Percentiles rank a stretch among this genome's conserved stretches.
phyloP scores from a whole-genome alignment of 2,888 invertebrate genomes.

The Hetaerina titia region DNA sequence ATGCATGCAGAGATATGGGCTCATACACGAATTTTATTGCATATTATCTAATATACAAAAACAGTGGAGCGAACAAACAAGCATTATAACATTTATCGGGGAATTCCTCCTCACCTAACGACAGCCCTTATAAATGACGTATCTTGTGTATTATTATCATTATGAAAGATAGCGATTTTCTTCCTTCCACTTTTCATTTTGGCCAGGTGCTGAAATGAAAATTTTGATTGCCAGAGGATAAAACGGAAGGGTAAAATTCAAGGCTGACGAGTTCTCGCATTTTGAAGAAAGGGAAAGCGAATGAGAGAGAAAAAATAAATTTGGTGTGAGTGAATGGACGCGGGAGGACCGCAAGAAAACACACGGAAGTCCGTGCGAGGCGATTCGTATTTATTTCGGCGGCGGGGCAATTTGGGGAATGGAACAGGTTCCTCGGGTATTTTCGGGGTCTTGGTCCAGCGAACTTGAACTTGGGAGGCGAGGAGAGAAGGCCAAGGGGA shows the following conservation, averaged over 20 bases:
- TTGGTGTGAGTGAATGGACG: not conserved
- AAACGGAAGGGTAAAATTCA: not conserved
- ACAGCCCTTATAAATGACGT: too few relatives aligned
- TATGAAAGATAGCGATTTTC: not conserved
- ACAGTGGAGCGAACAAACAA: too few relatives aligned
- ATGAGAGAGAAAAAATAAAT: not conserved
- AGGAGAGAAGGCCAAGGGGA: not conserved
- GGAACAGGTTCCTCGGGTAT: not conserved
- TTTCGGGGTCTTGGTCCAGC: constrained; percentile 23
- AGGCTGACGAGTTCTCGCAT: not conserved
- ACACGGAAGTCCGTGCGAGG: not conserved
- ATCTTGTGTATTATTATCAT: not conserved
- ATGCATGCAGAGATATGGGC: too few relatives aligned
- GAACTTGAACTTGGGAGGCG: constrained; percentile 1
- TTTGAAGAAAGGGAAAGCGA: not conserved
- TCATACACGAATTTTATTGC: too few relatives aligned
- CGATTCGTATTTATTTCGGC: not conserved
- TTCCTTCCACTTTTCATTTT: not conserved
- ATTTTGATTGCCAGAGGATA: not conserved
- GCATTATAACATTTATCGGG: too few relatives aligned
- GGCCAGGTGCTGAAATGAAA: too few relatives aligned
- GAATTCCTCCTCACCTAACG: too few relatives aligned
- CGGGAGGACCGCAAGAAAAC: not conserved
- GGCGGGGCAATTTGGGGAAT: not conserved
- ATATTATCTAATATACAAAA: too few relatives aligned